A percentile compares a stretch with the other conserved stretches of the same genome.
These are phyloP conservation scores for Indri indri DNA, from an alignment of 2,113 vertebrate genomes.

Conservation along the genomic window DNA sequence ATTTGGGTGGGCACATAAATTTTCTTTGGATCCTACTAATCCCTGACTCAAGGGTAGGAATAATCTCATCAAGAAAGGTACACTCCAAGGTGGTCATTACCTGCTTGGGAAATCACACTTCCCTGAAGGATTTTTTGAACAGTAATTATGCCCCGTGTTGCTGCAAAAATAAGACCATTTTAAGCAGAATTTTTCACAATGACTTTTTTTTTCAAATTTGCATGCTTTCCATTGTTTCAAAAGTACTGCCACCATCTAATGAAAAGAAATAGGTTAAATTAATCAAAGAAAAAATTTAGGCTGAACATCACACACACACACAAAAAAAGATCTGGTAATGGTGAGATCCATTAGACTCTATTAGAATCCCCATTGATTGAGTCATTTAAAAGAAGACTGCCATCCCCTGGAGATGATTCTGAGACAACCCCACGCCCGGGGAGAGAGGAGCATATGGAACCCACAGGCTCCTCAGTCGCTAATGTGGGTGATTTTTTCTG, in stretches of 20 bases:
- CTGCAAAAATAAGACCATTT: not conserved
- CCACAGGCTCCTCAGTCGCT: not conserved
- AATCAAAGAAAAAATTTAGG: constrained; percentile 36
- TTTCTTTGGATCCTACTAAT: not conserved
- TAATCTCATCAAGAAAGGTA: not conserved
- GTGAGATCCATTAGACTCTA: not conserved
- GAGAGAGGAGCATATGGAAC: not conserved
- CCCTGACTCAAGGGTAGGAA: not conserved
- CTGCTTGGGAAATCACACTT: not conserved
- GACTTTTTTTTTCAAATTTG: constrained; percentile 4
- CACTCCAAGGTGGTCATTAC: fast-evolving
- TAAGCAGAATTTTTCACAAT: not conserved
- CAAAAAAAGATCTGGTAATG: not conserved
- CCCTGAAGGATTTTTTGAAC: not conserved
- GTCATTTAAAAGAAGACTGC: not conserved
- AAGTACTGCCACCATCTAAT: constrained; percentile 12
- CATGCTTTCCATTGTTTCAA: constrained; percentile 20
- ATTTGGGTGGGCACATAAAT: not conserved
- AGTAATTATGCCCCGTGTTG: not conserved
- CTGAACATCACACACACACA: not conserved
- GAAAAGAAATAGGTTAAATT: constrained; percentile 20
- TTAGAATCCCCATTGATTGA: constrained; percentile 18
- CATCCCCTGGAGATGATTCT: not conserved
- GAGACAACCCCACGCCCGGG: not conserved
- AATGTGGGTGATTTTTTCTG: constrained; percentile 29